phyloP scores from a whole-genome alignment of 2,888 invertebrate genomes.

The Cremastinae sp. region DNA sequence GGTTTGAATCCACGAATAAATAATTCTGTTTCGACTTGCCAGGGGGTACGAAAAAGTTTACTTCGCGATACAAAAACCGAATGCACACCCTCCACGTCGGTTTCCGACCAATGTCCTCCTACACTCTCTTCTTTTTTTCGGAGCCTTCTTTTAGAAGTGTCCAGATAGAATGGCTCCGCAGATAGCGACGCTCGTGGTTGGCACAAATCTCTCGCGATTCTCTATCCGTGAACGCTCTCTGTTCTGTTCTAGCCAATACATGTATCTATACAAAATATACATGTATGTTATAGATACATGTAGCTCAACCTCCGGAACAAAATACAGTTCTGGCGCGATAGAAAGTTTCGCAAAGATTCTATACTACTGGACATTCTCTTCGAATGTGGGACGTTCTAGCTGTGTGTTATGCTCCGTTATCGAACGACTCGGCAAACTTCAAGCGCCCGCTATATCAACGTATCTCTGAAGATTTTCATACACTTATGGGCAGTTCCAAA shows the following conservation, averaged over 20 bases:
- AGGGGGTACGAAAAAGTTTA: slow-evolving; percentile 38
- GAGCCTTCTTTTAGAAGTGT: slow-evolving; percentile 15
- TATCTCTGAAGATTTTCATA: slow-evolving; percentile 21
- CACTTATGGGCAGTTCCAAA: slow-evolving; percentile 7
- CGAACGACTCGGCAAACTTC: slow-evolving; percentile 48
- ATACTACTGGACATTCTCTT: slow-evolving; percentile 37
- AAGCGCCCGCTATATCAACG: slow-evolving; percentile 40
- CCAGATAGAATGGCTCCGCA: slow-evolving; percentile 44
- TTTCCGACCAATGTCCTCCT: slow-evolving; percentile 41
- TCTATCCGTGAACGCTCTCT: slow-evolving; percentile 34
- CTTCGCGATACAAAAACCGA: slow-evolving; percentile 33
- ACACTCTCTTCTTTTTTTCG: neutral
- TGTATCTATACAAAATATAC: no score
- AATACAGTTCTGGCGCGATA: slow-evolving; percentile 24
- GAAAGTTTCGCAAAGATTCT: slow-evolving; percentile 47
- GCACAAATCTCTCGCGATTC: slow-evolving; percentile 46
- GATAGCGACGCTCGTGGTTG: slow-evolving; percentile 11
- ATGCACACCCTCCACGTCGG: slow-evolving; percentile 34
- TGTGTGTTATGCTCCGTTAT: slow-evolving; percentile 17
- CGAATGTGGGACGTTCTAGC: slow-evolving; percentile 5
- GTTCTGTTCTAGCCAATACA: slow-evolving; percentile 6
- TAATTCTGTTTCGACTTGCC: slow-evolving; percentile 39
- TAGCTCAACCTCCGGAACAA: slow-evolving; percentile 8
- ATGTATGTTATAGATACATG: no score
- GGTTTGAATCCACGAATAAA: slow-evolving; percentile 48